These are phyloP conservation scores for Ophthalmolycus amberensis DNA, from an alignment of 2,113 vertebrate species.

Conservation along the genomic window DNA sequence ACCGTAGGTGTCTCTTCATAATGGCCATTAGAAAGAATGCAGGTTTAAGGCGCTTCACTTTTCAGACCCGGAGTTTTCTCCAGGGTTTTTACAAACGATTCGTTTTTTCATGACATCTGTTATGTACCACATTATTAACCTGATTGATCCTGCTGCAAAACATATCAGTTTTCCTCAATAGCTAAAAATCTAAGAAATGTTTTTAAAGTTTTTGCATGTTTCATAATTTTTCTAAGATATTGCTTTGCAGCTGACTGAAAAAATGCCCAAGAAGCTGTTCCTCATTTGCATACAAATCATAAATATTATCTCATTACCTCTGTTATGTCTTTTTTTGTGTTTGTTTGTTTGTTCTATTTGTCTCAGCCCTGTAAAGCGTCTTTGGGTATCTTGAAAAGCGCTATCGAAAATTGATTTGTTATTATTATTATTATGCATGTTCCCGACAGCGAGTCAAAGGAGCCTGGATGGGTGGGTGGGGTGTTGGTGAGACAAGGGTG, in stretches of 20 bases:
- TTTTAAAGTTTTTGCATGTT: background rate
- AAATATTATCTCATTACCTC: conserved; percentile 6
- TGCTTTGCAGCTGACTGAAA: background rate
- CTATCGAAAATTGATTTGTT: too few species aligned
- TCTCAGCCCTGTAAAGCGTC: too few species aligned
- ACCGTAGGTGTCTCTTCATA: background rate
- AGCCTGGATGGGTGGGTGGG: conserved; percentile 44
- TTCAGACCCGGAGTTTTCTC: background rate
- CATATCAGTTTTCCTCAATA: background rate
- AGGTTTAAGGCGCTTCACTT: background rate
- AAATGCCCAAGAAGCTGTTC: background rate
- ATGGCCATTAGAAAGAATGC: background rate
- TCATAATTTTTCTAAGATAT: background rate
- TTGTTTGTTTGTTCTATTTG: too few species aligned
- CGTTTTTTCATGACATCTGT: background rate
- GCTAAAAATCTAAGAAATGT: background rate
- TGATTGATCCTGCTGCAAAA: background rate
- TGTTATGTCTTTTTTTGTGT: background rate
- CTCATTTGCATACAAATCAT: conserved; percentile 18
- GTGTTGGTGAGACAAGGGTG: conserved; percentile 53
- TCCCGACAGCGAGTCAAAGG: conserved; percentile 23
- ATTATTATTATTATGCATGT: background rate
- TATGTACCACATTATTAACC: background rate
- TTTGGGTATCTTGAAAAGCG: too few species aligned
- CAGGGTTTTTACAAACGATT: background rate